A percentile compares a stretch with the other conserved stretches of the same genome.
These are phyloP conservation scores for Tetheella fluctuosa DNA, from an alignment of 2,888 invertebrate genomes.

Conservation along the genomic window DNA sequence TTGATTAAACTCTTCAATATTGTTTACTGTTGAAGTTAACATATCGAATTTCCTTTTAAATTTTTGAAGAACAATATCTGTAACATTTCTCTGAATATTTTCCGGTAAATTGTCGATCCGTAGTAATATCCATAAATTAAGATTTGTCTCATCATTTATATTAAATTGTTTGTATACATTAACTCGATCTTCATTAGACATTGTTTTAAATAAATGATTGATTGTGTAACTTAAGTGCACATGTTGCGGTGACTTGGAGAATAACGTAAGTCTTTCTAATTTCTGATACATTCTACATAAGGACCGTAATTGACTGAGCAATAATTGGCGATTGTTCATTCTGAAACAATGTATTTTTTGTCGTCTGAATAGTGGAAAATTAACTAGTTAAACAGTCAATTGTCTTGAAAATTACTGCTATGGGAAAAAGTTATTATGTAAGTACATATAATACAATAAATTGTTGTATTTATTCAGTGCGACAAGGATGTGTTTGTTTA, in stretches of 20 bases:
- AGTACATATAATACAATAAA: conserved; percentile 3
- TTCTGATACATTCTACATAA: conserved; percentile 60
- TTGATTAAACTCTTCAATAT: conserved; percentile 31
- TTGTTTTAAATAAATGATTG: conserved; percentile 47
- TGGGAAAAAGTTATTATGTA: conserved; percentile 2
- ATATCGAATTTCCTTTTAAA: conserved; percentile 35
- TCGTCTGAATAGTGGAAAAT: conserved; percentile 9
- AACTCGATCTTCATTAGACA: conserved; percentile 54
- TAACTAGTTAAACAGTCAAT: conserved; percentile 7
- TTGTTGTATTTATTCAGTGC: not conserved
- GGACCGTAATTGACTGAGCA: conserved; percentile 48
- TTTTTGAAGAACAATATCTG: conserved; percentile 41
- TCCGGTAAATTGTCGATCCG: conserved; percentile 53
- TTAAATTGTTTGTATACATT: conserved; percentile 51
- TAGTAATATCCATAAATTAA: conserved; percentile 53
- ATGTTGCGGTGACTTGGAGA: conserved; percentile 59
- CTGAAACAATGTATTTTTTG: conserved; percentile 44
- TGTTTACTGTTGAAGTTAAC: conserved; percentile 17
- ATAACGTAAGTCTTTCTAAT: conserved; percentile 43
- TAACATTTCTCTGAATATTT: conserved; percentile 38
- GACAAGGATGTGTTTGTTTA: not conserved
- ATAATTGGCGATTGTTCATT: conserved; percentile 40
- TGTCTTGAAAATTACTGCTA: not conserved
- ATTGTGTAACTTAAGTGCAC: conserved; percentile 53
- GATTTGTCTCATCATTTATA: conserved; percentile 46